Evolutionary conservation across 2,888 invertebrate genomes (phyloP), one percentile per base, ranked within the genome.

Genomic region (Troides aeacus): DNA sequence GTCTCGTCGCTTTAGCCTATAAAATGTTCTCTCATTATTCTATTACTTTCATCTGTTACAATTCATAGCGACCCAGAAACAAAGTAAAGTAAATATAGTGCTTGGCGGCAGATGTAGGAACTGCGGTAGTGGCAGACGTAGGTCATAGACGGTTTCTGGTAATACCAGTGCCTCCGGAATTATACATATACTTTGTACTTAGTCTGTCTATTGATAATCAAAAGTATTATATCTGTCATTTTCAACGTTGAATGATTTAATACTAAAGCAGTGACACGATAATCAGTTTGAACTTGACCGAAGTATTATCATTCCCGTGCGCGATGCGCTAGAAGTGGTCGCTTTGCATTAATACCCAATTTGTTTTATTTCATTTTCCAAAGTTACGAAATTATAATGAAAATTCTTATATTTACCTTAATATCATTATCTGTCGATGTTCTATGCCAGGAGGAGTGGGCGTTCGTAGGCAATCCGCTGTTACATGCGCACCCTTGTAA

Each of bases 401-500:
- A 66, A 53, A n/a, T 57, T n/a, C 23, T 60, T 58, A 39, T 59
- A 36, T 12, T 66, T 2, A 30, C 30, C 8, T 42, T 57, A 5
- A 23, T 24, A 21, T 30, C 57, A 3, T 65, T 30, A 4, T 53
- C 46, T 56, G 15, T 8, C 6, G 15, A 59, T 39, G 66, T 70
- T 39, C 6, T 50, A 1, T 36, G 50, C n/a, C 3, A 70, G 39
- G 66, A 70, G 23, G 62, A 66, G 10, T 70, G 70, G 70, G 61
- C 57, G 58, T 3, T 70, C 3, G 70, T 70, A 18, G 70, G 70
- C 15, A 70, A 62, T 66, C 70, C 70, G 7, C 62, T 70, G 12
- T 62, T 70, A 17, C 70, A 70, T 23, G 70, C 70, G 21, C 24
- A 70, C 23, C 70, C 70, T 3, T 70, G 70, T 62, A 24, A 58